phyloP scores from a whole-genome alignment of 2,113 vertebrate species.

The Halcyon senegalensis region DNA sequence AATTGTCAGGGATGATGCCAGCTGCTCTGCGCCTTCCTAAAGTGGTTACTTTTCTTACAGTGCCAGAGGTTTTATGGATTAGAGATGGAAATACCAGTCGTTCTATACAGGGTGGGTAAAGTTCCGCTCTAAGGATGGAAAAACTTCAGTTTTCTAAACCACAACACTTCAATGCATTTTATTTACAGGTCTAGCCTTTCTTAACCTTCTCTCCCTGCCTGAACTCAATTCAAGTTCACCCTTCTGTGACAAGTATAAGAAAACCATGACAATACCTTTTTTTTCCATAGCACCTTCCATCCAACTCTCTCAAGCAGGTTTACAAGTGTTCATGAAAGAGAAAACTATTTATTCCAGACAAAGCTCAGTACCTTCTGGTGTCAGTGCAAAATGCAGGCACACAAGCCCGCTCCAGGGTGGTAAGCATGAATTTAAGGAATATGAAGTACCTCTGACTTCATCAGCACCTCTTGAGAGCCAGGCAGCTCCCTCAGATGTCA shows the following conservation, averaged over 20 bases:
- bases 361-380: neutral
- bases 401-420: neutral
- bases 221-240: neutral
- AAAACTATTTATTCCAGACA: neutral
- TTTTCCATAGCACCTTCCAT: neutral
- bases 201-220: neutral
- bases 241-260: neutral
- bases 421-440: neutral
- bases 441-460: neutral
- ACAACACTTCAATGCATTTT: neutral
- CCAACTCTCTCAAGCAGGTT: neutral
- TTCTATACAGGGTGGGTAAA: conserved; percentile 12
- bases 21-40: neutral
- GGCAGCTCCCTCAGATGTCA: neutral
- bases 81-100: conserved; percentile 45
- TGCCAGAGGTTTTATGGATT: conserved; percentile 31
- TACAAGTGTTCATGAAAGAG: neutral
- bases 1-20: neutral
- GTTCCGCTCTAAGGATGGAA: neutral
- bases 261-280: neutral
- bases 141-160: conserved; percentile 28
- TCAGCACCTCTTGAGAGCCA: neutral
- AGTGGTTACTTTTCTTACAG: neutral
- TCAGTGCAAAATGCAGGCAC: neutral
- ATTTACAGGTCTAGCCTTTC: neutral